Evolutionary conservation across 2,797 vertebrate species (phyloP), one percentile per base, ranked within the genome.

Genomic region (Clangula hyemalis): DNA sequence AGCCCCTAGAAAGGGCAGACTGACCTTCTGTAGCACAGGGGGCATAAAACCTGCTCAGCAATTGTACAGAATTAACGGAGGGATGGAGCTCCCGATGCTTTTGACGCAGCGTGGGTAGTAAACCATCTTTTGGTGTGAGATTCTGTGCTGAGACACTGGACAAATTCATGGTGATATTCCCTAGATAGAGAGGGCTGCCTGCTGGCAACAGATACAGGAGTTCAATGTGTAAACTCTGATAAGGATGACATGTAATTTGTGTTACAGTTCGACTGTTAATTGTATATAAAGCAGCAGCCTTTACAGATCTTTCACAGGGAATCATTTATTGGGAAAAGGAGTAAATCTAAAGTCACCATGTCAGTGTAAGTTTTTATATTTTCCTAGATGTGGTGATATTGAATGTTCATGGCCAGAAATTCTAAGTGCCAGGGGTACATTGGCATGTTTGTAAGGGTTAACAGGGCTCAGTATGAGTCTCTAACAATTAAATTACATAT

Each of bases 221-320:
- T 98, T 97, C 98, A 98, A 98, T 98, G 97, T 98, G 98, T 98
- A 96, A 96, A 93, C 91, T 95, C 98, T 98, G 98, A 98, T 98
- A 98, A 98, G 97, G 96, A 71, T 97, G 98, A 96, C 96, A 93
- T 94, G 92, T 97, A 96, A 98, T 98, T 98, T 98, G 97, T 98
- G 97, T 97, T 97, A 96, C 96, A 97, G 97, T 97, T 97, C 95
- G 96, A 93, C 95, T 97, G 96, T 97, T 98, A 98, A 97, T 98
- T 98, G 95, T 97, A 41, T 97, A 95, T 97, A 97, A 97, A 97
- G 83, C 95, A 96, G 93, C 94, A 97, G 87, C 90, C 94, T 97
- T 97, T 97, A 90, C 79, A 95, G 82, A 54, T 88, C 89, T 96
- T 97, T 97, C 94, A 74, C 91, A 84, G 79, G 90, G 85, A 65